phyloP scores from a whole-genome alignment of 2,113 vertebrate species.

The Oncorhynchus masou region DNA sequence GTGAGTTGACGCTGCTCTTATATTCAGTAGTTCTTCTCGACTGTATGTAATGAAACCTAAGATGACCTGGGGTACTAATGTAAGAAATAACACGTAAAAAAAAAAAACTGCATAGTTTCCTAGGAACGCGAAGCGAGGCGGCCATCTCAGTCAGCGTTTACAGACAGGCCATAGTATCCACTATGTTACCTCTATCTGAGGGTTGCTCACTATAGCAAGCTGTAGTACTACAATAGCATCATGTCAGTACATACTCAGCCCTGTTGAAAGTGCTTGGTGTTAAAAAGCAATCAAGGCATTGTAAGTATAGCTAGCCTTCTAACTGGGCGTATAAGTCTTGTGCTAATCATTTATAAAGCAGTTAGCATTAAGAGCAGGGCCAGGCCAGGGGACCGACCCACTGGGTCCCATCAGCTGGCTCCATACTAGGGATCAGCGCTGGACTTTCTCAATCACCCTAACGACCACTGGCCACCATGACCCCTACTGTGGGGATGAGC shows the following conservation, averaged over 20 bases:
- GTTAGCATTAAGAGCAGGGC: conserved; percentile 5
- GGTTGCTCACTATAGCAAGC: background rate
- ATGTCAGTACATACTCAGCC: background rate
- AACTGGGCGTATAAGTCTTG: conserved; percentile 11
- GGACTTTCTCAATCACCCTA: conserved; percentile 35
- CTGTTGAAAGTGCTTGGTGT: background rate
- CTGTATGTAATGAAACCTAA: no score
- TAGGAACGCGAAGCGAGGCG: no score
- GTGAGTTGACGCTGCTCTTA: no score
- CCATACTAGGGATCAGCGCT: conserved; percentile 3
- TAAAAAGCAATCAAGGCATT: background rate
- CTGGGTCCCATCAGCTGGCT: background rate
- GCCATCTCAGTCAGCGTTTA: no score
- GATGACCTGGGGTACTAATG: no score
- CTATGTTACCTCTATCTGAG: no score
- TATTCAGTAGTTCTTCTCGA: no score
- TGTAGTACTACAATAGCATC: conserved; percentile 14
- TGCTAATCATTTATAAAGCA: conserved; percentile 19
- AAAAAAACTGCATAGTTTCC: no score
- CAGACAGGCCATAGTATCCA: no score
- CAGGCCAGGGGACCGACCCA: conserved; percentile 15
- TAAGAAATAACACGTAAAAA: no score
- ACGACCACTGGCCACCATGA: conserved; percentile 11
- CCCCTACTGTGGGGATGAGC: conserved; percentile 38
- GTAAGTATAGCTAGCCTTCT: background rate